phyloP scores from a whole-genome alignment of 2,888 invertebrate species.

The Orchesellides sinensis region DNA sequence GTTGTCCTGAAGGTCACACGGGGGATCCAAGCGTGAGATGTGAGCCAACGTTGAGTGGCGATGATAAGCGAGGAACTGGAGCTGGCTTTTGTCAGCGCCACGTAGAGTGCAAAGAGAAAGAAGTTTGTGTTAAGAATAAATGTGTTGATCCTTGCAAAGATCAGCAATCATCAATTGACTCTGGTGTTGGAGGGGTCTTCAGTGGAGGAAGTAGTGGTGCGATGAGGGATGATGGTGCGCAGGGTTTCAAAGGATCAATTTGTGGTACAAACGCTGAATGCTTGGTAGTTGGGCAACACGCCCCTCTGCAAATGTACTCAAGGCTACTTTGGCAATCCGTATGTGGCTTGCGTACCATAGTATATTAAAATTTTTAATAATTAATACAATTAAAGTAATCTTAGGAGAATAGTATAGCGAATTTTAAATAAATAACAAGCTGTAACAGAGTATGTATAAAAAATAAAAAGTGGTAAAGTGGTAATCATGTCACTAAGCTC shows the following conservation, averaged over 20 bases:
- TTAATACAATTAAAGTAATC: neutral
- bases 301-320: constrained; percentile 68
- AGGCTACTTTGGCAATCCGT: constrained; percentile 71
- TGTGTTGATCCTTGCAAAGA: constrained; percentile 71
- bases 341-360: constrained; percentile 47
- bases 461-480: no score
- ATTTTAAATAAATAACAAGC: no score
- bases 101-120: constrained; percentile 67
- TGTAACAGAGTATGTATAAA: no score
- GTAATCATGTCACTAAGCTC: neutral
- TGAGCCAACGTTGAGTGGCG: constrained; percentile 25
- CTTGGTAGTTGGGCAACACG: constrained; percentile 69
- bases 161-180: no score
- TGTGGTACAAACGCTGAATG: constrained; percentile 71
- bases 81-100: constrained; percentile 65
- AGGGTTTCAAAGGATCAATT: no score
- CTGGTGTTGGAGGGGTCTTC: neutral
- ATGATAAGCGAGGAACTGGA: neutral
- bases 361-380: neutral
- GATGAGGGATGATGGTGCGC: no score
- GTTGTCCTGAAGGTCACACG: constrained; percentile 70
- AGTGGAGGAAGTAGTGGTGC: neutral
- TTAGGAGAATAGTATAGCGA: no score
- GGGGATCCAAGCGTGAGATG: constrained; percentile 71
- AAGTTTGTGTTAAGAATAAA: constrained; percentile 67